Base-by-base conservation (phyloP, 2,113 vertebrate genomes). In the Ailuropoda melanoleuca region DNA sequence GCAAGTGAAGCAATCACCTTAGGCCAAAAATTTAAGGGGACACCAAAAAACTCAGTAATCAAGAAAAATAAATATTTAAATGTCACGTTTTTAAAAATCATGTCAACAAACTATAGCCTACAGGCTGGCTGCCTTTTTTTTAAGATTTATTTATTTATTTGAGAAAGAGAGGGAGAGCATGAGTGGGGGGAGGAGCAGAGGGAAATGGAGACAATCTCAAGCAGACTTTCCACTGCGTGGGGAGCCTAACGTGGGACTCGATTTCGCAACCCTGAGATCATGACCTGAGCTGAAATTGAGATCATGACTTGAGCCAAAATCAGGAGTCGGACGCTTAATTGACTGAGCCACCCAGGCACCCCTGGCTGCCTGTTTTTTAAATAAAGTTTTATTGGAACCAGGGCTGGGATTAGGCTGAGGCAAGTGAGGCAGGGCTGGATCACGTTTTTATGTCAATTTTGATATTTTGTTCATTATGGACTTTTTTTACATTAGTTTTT, bases 11-110 rank as follows among this genome's bases (percentile, higher is more conserved):
- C 4, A 72, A 2, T n/a, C 14, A 4, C 31, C 43, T 64, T 11
- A 14, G 34, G 24, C 85, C 4, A 96, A 90, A 90, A 88, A 81
- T 24, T 37, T 12, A 97, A 72, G 55, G 13, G 48, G 26, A 48
- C 11, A 24, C 37, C 46, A 81, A 68, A 53, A 66, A 39, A 6
- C 39, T 48, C 53, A 56, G 23, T 31, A 14, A 55, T 37, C n/a
- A 85, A 94, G 74, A 66, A 60, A 50, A 81, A 8, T 8, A 8
- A 8, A 8, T 46, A 58, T 55, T 74, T 91, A 39, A 72, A 72
- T 83, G 72, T 64, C 29, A 15, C 48, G 29, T 87, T 97, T 95
- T 89, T 9, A 93, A 94, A 89, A 72, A 70, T 34, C 58, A 75
- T 23, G 9, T 43, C 87, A 53, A 24, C 34, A 48, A 95, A 88